Percentiles rank a stretch among this genome's conserved stretches.
Evolutionary conservation across 1,140 invertebrate species (phyloP).

Genomic region (Eciton burchellii): DNA sequence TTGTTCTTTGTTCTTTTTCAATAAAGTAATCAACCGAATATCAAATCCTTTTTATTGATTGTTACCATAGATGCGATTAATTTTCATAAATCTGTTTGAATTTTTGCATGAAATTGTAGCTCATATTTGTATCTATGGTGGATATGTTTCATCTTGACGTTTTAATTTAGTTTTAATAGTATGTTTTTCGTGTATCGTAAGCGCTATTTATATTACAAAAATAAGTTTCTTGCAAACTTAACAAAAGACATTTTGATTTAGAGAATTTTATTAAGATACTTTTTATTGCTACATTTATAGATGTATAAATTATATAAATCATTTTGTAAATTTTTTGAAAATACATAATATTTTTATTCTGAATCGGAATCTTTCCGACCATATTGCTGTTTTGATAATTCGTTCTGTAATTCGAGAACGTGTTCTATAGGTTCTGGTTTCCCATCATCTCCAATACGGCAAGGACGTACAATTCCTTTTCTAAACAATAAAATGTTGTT

Average conservation of each 20-base stretch:
- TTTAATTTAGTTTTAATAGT: constrained; percentile 6
- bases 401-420: constrained; percentile 92
- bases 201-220: neutral
- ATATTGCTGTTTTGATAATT: constrained; percentile 78
- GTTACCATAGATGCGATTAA: neutral
- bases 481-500: constrained; percentile 79
- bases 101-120: constrained; percentile 5
- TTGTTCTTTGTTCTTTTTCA: constrained; percentile 86
- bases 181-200: too few species aligned
- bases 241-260: constrained; percentile 11
- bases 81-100: neutral
- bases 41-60: neutral
- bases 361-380: constrained; percentile 78
- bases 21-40: constrained; percentile 83
- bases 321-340: constrained; percentile 55
- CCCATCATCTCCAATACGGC: constrained; percentile 95
- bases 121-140: neutral
- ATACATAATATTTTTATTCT: constrained; percentile 73
- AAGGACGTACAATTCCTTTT: constrained; percentile 94
- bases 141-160: constrained; percentile 1
- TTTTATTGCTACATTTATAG: neutral
- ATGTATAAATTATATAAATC: constrained; percentile 18
- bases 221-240: neutral
- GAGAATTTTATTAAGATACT: constrained; percentile 30
- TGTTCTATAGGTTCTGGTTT: constrained; percentile 95